Conservation (phyloP, 1,140 invertebrate species). For the Camponotus pennsylvanicus region DNA sequence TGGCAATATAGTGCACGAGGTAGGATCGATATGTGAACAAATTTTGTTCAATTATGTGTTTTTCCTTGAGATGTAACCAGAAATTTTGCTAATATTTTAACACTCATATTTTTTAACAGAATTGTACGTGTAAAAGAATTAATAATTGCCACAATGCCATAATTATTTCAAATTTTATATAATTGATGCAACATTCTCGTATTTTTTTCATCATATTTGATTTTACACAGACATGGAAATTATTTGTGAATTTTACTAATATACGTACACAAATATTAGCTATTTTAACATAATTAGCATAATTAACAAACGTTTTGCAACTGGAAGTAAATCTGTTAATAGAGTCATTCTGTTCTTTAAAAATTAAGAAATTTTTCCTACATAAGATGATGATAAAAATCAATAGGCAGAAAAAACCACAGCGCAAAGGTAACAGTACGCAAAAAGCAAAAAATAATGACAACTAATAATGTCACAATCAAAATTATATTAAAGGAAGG, state of each 20-base stretch:
- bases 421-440: too few species aligned
- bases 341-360: neutral
- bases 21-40: neutral
- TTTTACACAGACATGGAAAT: neutral
- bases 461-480: too few species aligned
- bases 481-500: too few species aligned
- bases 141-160: neutral
- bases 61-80: neutral
- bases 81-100: neutral
- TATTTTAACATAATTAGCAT: neutral
- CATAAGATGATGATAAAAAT: too few species aligned
- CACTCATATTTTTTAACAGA: neutral
- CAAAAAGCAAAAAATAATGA: too few species aligned
- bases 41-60: neutral
- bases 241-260: neutral
- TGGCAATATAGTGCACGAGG: neutral
- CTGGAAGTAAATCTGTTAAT: neutral
- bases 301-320: neutral
- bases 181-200: neutral
- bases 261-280: neutral
- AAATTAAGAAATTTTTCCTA: neutral
- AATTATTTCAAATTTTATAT: neutral
- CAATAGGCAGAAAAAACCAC: too few species aligned
- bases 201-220: neutral
- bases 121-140: neutral